Percentiles rank a stretch among this genome's conserved stretches.
These are phyloP conservation scores for Phaethornis superciliosus DNA, from an alignment of 2,113 vertebrate species.

Conservation along the genomic window DNA sequence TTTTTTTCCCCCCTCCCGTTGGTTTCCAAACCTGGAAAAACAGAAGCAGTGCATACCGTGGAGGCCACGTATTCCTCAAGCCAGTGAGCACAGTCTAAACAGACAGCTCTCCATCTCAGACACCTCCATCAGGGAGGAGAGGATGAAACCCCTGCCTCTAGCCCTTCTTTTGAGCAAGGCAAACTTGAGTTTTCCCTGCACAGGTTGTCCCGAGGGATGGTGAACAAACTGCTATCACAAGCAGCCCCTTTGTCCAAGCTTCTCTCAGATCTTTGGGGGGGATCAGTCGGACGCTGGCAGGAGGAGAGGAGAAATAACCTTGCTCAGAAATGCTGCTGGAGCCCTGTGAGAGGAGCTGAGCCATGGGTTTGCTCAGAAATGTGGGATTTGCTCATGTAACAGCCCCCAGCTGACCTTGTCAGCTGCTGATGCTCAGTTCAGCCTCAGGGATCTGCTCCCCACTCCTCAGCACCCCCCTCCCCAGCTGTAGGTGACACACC, in stretches of 20 bases:
- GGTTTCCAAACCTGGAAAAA: slow-evolving; percentile 54
- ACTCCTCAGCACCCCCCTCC: not conserved
- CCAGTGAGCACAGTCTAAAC: slow-evolving; percentile 71
- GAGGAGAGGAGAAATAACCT: not conserved
- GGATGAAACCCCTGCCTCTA: not conserved
- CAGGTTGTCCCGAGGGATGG: not conserved
- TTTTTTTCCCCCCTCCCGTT: not conserved
- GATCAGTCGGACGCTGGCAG: not conserved
- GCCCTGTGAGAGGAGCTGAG: not conserved
- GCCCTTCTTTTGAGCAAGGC: not conserved
- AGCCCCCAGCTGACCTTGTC: not conserved
- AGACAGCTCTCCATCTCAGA: slow-evolving; percentile 19
- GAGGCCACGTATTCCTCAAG: slow-evolving; percentile 69
- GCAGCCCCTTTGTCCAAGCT: not conserved
- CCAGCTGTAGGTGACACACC: fast-evolving
- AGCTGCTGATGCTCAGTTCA: not conserved
- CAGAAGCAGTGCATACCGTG: slow-evolving; percentile 13
- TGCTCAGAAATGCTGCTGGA: not conserved
- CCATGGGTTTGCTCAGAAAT: not conserved
- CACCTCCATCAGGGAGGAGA: not conserved
- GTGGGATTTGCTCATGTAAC: not conserved
- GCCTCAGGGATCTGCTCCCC: fast-evolving
- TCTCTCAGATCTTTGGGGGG: fast-evolving
- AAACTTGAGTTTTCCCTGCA: fast-evolving
- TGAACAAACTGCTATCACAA: not conserved